These are phyloP conservation scores for Linyphia triangularis DNA, from an alignment of 2,888 invertebrate species.

Conservation along the genomic window DNA sequence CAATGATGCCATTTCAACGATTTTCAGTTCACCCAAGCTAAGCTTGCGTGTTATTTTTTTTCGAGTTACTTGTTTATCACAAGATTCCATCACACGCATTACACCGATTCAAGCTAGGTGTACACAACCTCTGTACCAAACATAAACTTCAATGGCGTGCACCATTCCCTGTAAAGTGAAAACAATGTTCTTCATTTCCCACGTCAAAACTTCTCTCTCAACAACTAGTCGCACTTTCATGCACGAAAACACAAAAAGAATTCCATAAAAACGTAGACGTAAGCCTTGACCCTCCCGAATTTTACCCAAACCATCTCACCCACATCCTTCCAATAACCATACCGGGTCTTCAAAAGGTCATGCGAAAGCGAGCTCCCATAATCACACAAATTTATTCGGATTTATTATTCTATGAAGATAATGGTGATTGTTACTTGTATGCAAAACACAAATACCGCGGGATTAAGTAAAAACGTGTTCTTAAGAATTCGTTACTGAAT, in stretches of 20 bases:
- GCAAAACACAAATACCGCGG: neutral
- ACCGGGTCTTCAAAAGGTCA: conserved; percentile 22
- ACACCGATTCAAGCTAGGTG: too few species aligned
- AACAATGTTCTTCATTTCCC: too few species aligned
- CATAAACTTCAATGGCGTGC: too few species aligned
- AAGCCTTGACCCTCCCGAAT: conserved; percentile 41
- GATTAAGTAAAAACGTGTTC: neutral
- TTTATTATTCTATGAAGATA: neutral
- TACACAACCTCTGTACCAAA: too few species aligned
- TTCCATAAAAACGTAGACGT: neutral
- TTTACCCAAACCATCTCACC: conserved; percentile 2
- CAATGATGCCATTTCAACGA: too few species aligned
- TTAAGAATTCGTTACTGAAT: neutral
- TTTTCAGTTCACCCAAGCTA: too few species aligned
- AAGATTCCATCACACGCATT: too few species aligned
- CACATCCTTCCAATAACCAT: conserved; percentile 8
- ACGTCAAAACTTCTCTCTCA: too few species aligned
- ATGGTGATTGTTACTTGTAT: neutral
- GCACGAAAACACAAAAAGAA: neutral
- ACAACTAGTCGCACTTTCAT: neutral
- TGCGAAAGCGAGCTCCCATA: conserved; percentile 19
- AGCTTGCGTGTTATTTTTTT: too few species aligned
- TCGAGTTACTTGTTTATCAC: too few species aligned
- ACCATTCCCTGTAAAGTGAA: too few species aligned
- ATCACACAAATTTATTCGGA: neutral